Conservation (phyloP, 2,888 invertebrate genomes). For the Cactoblastis cactorum region DNA sequence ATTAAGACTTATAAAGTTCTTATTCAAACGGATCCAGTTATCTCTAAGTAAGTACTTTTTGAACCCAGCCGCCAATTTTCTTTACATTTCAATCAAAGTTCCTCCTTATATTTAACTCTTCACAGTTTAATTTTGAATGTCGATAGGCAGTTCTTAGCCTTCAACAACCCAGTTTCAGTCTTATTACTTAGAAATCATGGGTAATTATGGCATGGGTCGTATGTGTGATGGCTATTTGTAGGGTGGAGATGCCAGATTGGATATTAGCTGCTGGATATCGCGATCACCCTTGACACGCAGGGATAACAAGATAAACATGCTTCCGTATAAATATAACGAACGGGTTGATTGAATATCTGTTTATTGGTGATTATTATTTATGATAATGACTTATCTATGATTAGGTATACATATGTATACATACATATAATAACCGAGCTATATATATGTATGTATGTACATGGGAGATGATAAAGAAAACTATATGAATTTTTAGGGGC, state of each 20-base stretch:
- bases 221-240: background rate
- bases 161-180: conserved; percentile 5
- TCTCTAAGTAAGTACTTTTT: conserved; percentile 2
- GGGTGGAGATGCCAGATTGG: conserved; percentile 9
- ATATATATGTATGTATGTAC: too few species aligned
- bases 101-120: background rate
- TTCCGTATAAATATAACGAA: background rate
- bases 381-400: too few species aligned
- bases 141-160: too few species aligned
- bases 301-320: background rate
- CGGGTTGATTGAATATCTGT: background rate
- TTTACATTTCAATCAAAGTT: background rate
- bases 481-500: too few species aligned
- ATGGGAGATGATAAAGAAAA: too few species aligned
- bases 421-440: too few species aligned
- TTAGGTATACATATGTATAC: too few species aligned
- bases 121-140: background rate
- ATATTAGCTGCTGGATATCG: conserved; percentile 11
- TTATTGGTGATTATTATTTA: too few species aligned
- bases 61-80: background rate
- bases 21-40: background rate
- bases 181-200: background rate
- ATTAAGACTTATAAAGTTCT: background rate
- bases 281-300: conserved; percentile 9
- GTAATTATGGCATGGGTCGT: background rate